Percentiles rank a stretch among this genome's conserved stretches.
Evolutionary conservation across 1,140 invertebrate species (phyloP).

Genomic region (Melipona quadrifasciata): DNA sequence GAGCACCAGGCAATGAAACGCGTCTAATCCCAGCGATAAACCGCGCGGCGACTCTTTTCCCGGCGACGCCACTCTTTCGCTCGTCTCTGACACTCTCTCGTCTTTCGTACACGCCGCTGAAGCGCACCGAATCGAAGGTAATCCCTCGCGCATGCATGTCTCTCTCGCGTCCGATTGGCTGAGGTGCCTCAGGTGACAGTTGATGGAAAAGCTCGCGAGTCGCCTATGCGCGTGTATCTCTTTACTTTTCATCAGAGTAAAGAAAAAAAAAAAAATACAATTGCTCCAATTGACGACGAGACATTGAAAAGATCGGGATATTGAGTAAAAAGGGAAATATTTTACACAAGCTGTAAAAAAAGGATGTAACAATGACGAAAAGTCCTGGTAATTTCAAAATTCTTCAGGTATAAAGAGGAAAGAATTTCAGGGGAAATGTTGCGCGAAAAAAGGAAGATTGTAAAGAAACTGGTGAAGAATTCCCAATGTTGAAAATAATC

Average conservation of each 20-base stretch:
- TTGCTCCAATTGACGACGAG: neutral
- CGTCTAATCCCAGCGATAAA: conserved; percentile 57
- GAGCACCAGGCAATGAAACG: conserved; percentile 48
- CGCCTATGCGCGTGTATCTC: too few species aligned
- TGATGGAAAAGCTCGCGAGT: neutral
- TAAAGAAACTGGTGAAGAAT: neutral
- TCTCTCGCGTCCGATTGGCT: neutral
- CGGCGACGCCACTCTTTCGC: conserved; percentile 43
- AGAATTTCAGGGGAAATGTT: too few species aligned
- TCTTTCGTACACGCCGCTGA: neutral
- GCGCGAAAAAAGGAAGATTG: neutral
- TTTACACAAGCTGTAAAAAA: neutral
- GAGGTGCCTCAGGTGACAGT: neutral
- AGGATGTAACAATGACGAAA: too few species aligned
- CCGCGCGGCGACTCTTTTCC: conserved; percentile 46
- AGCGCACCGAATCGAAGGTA: conserved; percentile 7
- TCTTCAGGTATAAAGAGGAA: neutral
- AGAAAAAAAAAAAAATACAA: neutral
- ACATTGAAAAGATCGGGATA: neutral
- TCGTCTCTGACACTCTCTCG: neutral
- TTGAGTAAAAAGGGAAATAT: neutral
- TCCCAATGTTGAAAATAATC: conserved; percentile 13
- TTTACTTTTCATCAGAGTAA: neutral
- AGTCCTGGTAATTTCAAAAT: neutral
- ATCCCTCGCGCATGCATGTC: neutral